phyloP scores from a whole-genome alignment of 1,140 invertebrate genomes.

The Drosophila novamexicana region DNA sequence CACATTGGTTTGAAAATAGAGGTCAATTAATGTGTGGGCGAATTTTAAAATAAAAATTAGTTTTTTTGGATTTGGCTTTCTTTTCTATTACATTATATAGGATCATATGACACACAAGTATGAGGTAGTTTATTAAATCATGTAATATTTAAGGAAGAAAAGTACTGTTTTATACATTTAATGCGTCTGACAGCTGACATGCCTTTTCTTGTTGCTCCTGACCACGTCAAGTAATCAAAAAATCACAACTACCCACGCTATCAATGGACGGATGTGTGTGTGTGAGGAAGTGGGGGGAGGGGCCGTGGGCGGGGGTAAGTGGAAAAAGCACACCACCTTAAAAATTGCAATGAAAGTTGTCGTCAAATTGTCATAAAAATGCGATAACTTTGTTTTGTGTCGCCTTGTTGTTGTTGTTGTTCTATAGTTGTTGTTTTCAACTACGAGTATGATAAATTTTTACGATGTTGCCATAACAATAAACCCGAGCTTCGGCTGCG shows the following conservation, averaged over 20 bases:
- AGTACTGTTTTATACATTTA: neutral
- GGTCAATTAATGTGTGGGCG: too few relatives aligned
- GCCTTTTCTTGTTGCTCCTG: neutral
- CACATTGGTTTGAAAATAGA: too few relatives aligned
- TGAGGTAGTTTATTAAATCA: neutral
- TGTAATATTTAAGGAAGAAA: neutral
- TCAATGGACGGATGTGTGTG: constrained; percentile 4
- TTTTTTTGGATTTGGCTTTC: neutral
- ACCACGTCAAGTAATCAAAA: neutral
- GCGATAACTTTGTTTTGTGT: constrained; percentile 80
- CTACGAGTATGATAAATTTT: constrained; percentile 82
- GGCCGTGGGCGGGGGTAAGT: constrained; percentile 40
- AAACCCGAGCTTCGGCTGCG: constrained; percentile 72
- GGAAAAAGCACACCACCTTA: constrained; percentile 67
- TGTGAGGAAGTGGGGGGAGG: neutral
- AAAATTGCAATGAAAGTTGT: constrained; percentile 81
- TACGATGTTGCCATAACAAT: constrained; percentile 83
- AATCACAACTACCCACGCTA: constrained; percentile 3
- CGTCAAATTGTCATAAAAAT: constrained; percentile 83
- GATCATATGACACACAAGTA: neutral
- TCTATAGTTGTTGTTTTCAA: constrained; percentile 50
- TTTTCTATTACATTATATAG: neutral
- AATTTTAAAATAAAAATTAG: too few relatives aligned
- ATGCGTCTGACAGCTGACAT: neutral
- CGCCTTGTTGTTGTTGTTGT: constrained; percentile 29